These are phyloP conservation scores for Mirza zaza DNA, from an alignment of 2,113 vertebrate genomes.

Conservation along the genomic window DNA sequence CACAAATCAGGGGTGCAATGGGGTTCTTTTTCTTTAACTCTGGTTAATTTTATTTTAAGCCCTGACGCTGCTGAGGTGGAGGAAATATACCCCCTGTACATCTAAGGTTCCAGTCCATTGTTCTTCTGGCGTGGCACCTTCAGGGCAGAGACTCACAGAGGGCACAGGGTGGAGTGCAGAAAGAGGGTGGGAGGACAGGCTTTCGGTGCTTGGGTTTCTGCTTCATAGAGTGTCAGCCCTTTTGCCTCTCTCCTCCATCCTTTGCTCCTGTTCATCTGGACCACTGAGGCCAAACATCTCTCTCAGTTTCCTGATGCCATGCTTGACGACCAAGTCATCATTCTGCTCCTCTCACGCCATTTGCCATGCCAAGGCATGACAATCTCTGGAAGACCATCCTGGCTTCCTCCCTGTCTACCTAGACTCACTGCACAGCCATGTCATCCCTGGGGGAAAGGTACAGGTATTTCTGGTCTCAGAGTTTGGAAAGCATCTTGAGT, in stretches of 20 bases:
- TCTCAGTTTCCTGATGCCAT: not conserved
- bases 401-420: too few species aligned
- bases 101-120: not conserved
- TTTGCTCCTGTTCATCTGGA: not conserved
- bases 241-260: not conserved
- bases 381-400: not conserved
- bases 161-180: not conserved
- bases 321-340: accelerated
- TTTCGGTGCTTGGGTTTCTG: not conserved
- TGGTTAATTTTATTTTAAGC: not conserved
- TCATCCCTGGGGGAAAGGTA: not conserved
- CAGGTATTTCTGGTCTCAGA: not conserved
- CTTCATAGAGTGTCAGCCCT: not conserved
- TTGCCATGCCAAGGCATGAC: not conserved
- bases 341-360: not conserved
- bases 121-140: not conserved
- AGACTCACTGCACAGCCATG: not conserved
- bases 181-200: accelerated
- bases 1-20: not conserved
- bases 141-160: not conserved
- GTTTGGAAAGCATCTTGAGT: not conserved
- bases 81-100: not conserved
- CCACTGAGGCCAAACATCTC: not conserved
- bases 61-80: not conserved
- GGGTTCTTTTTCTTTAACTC: not conserved